Base-by-base conservation (phyloP, 2,113 vertebrate genomes). In the Oryzias woworae region DNA sequence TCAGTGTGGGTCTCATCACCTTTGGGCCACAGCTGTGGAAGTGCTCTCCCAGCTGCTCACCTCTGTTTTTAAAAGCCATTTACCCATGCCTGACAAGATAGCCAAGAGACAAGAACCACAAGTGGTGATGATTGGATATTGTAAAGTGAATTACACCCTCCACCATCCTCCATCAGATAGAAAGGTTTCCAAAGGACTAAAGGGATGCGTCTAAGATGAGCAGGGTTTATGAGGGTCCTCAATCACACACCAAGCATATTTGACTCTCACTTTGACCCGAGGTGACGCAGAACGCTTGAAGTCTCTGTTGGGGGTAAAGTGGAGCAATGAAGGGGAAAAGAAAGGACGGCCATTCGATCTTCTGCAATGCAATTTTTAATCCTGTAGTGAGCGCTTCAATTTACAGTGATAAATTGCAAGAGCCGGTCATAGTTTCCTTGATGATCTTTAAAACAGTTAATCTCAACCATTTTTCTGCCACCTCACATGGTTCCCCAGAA, bases 41-140 rank as follows among this genome's bases (percentile, higher is more conserved):
- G 67, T 53, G 52, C 56, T 71, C 52, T 66, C 59, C 53, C 62
- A 12, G 60, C 70, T 20, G 51, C 66, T 83, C 76, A 76, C 63
- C 74, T 66, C 43, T 58, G 47, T 58, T 76, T 80, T 80, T 82
- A 75, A 80, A 85, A 89, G 73, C 72, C 73, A 84, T 82, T 78
- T 80, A 81, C 43, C 67, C 66, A 20, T 49, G 69, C 59, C 78
- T n/a, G 75, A 79, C 73, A 71, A 83, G 81, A 78, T 77, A 80
- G 80, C 83, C 56, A 57, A 66, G 75, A 88, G 77, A 84, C 81
- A 83, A 84, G 78, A 87, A 78, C 69, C 75, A 73, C 80, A 73
- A 76, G 73, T 7, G 14, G 62, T 62, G 83, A 88, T 89, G 78
- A 87, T 84, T 83, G 82, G 83, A 89, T 87, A 84, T 80, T 76